Percentiles rank a stretch among this genome's conserved stretches.
phyloP scores from a whole-genome alignment of 1,140 invertebrate genomes.

The Hyles euphorbiae region DNA sequence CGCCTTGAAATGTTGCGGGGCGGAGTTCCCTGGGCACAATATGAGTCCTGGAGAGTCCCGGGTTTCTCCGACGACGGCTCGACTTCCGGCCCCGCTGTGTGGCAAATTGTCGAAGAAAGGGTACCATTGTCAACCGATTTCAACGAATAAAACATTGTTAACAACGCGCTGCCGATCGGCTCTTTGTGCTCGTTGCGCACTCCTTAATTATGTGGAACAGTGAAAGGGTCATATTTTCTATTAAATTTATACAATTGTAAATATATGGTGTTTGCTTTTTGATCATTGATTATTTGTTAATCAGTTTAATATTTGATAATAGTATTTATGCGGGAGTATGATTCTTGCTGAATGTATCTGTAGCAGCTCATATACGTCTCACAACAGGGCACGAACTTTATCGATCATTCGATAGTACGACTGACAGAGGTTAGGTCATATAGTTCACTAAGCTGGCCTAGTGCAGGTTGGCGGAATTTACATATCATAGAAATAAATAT shows the following conservation, averaged over 20 bases:
- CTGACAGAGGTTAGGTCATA: too few species aligned
- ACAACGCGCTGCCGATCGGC: constrained; percentile 63
- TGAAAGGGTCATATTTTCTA: constrained; percentile 73
- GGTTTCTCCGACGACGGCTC: constrained; percentile 48
- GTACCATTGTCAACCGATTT: constrained; percentile 71
- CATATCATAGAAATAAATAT: too few species aligned
- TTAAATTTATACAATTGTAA: constrained; percentile 61
- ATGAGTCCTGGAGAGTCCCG: constrained; percentile 53
- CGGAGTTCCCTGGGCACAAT: constrained; percentile 56
- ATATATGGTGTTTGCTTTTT: constrained; percentile 42
- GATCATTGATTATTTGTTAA: not conserved
- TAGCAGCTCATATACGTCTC: too few species aligned
- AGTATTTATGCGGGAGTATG: too few species aligned
- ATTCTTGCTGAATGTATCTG: too few species aligned
- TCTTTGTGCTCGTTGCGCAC: constrained; percentile 60
- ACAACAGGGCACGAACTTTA: too few species aligned
- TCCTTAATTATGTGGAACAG: constrained; percentile 70
- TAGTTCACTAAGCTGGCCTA: too few species aligned
- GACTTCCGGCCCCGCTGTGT: constrained; percentile 67
- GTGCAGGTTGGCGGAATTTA: too few species aligned
- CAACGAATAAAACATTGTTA: constrained; percentile 63
- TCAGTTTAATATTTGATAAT: too few species aligned
- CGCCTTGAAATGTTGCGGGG: constrained; percentile 43
- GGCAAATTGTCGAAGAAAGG: constrained; percentile 71
- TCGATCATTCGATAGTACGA: too few species aligned